These are phyloP conservation scores for Chloebia gouldiae DNA, from an alignment of 2,113 vertebrate genomes.

Conservation along the genomic window DNA sequence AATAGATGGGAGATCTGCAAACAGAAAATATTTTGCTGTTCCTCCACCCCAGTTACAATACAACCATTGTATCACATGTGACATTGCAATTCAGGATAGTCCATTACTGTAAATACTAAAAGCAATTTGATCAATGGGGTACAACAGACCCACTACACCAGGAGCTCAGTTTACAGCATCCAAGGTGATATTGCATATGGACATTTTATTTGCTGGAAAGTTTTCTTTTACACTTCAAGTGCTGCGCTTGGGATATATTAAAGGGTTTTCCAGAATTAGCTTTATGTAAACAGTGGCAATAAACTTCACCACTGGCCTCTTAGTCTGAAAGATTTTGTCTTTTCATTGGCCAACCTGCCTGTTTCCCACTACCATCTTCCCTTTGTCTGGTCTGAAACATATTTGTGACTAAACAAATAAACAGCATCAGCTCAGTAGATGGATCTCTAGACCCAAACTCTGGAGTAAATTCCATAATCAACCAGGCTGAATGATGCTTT, in stretches of 20 bases:
- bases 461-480: conserved; percentile 72
- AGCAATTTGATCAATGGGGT: neutral
- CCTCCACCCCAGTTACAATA: neutral
- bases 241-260: neutral
- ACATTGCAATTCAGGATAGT: neutral
- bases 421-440: conserved; percentile 34
- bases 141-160: neutral
- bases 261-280: neutral
- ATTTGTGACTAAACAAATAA: conserved; percentile 58
- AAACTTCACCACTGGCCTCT: neutral
- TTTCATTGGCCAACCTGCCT: neutral
- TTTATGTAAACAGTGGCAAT: neutral
- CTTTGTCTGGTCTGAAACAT: conserved; percentile 50
- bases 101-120: neutral
- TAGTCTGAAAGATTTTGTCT: neutral
- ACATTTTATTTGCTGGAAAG: neutral
- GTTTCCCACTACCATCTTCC: neutral
- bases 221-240: neutral
- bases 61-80: neutral
- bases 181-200: neutral
- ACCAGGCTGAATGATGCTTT: conserved; percentile 76
- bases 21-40: neutral
- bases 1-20: neutral
- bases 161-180: neutral
- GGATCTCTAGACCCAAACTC: conserved; percentile 57